Base-by-base conservation (phyloP, 2,113 vertebrate species). In the Actenoides hombroni region DNA sequence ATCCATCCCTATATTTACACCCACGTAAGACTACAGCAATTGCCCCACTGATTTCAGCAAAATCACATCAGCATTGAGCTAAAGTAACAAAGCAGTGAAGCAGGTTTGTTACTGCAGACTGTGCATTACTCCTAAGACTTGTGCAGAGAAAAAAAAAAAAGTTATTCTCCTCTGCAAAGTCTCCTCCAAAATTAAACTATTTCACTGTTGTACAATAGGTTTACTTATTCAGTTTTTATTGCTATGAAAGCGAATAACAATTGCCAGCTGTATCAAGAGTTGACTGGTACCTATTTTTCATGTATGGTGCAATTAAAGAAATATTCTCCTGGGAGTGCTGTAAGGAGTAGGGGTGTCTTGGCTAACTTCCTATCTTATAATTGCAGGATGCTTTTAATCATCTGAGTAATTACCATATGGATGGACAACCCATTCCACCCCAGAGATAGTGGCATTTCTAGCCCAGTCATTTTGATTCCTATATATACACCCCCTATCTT, bases 331-430 rank as follows among this genome's bases (percentile, higher is more conserved):
- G 53, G 65, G 87, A 95, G 44, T 59, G 67, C 76, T 88, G 80
- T 85, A 51, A 73, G 85, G 68, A 93, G 60, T 21, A 90, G 59
- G 64, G 96, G 78, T 91, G 82, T 88, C 89, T 73, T 59, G 81
- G 89, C 57, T 56, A 82, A 57, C 61, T 76, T 90, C 88, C 86
- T 81, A 40, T 49, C 68, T 64, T 77, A 13, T 90, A 97, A 97
- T 96, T 96, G 94, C 89, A 96, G 97, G 95, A 97, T 88, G 91
- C 70, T 95, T 85, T 94, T 91, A 93, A 92, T 46, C 90, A 94
- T 77, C 63, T 33, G n/a, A 81, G 49, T 91, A 96, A 95, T 91
- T 65, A 81, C 59, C 83, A 54, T 1, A 44, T 0, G 5, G 59
- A 67, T 44, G 40, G 90, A 86, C 88, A 92, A 56, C 61, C 33